Conservation (phyloP, 1,140 invertebrate genomes). For the Temnothorax curvispinosus region DNA sequence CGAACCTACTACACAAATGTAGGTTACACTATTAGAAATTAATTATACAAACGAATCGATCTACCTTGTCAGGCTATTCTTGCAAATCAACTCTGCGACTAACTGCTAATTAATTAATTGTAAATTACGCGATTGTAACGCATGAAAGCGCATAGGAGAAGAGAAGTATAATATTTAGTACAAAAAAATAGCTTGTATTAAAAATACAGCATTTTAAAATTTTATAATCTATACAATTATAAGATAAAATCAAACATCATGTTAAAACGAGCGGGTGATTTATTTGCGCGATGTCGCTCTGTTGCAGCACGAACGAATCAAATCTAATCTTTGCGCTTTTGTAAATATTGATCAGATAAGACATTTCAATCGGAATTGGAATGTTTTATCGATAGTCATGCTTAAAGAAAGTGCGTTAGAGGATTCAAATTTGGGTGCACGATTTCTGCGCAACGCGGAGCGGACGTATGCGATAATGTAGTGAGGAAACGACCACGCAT, state of each 20-base stretch:
- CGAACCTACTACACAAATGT: conserved; percentile 7
- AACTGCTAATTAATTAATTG: neutral
- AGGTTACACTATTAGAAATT: conserved; percentile 35
- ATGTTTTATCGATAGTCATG: too few species aligned
- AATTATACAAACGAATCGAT: conserved; percentile 43
- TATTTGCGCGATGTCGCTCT: neutral
- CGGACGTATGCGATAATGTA: conserved; percentile 19
- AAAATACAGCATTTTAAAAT: neutral
- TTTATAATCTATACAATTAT: neutral
- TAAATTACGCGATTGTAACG: neutral
- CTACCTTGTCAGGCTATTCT: neutral
- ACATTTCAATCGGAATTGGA: conserved; percentile 11
- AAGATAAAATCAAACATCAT: neutral
- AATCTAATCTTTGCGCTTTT: conserved; percentile 42
- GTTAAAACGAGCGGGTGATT: neutral
- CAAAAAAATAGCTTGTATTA: neutral
- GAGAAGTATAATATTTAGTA: too few species aligned
- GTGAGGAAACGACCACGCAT: conserved; percentile 65
- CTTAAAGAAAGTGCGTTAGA: neutral
- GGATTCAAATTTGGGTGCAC: conserved; percentile 14
- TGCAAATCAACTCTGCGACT: neutral
- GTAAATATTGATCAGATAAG: conserved; percentile 28
- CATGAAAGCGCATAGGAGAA: neutral
- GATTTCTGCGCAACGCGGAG: neutral
- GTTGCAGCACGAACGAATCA: neutral